Evolutionary conservation across 1,140 invertebrate species (phyloP).

Genomic region (Orchesella cincta): DNA sequence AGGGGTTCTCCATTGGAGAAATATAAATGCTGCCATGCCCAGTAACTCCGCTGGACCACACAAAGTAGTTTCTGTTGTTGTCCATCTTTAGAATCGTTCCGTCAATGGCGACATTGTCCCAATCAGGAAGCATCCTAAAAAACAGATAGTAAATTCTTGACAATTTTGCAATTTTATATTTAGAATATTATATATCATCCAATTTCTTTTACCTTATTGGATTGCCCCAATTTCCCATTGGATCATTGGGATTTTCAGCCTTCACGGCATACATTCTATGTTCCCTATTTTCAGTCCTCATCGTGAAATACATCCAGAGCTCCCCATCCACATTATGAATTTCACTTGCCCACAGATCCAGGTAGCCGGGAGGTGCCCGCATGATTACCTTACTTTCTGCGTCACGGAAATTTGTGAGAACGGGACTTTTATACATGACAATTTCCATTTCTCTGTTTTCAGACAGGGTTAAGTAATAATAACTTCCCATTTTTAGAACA

Average conservation of each 20-base stretch:
- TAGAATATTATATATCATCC: too few relatives aligned
- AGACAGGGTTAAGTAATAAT: slow-evolving; percentile 37
- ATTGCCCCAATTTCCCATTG: not conserved
- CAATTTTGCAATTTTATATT: too few relatives aligned
- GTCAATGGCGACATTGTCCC: slow-evolving; percentile 28
- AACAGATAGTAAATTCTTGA: not conserved
- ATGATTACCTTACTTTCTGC: slow-evolving; percentile 24
- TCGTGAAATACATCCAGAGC: not conserved
- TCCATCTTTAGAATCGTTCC: slow-evolving; percentile 10
- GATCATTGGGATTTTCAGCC: not conserved
- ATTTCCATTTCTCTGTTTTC: slow-evolving; percentile 35
- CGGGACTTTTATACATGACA: slow-evolving; percentile 38
- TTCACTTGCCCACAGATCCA: slow-evolving; percentile 30
- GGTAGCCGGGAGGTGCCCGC: slow-evolving; percentile 20
- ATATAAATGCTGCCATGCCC: slow-evolving; percentile 38
- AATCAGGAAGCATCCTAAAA: slow-evolving; percentile 21
- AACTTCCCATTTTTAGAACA: slow-evolving; percentile 5
- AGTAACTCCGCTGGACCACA: not conserved
- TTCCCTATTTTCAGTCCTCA: not conserved
- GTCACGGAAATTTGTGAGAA: slow-evolving; percentile 37
- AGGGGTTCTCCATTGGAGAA: slow-evolving; percentile 39
- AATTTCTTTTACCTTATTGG: too few relatives aligned
- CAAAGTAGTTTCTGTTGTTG: not conserved
- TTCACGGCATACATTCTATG: not conserved
- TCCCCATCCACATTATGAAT: not conserved